Evolutionary conservation across 2,888 invertebrate genomes (phyloP), one percentile per base, ranked within the genome.

Genomic region (Metacarcinus magister): DNA sequence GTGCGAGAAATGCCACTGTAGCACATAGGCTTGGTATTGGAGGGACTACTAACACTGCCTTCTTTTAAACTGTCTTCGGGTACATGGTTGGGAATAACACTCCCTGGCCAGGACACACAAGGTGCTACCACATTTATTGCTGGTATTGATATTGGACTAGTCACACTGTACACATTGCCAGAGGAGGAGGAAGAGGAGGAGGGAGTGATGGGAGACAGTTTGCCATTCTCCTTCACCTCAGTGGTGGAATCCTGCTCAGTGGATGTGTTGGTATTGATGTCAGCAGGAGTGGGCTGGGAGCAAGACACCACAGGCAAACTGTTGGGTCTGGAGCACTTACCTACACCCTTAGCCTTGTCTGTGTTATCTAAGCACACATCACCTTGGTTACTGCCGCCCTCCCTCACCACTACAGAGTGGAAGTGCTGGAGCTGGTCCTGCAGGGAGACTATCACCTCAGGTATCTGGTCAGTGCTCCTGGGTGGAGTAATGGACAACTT

Each of bases 401-500:
- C 48, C 32, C 90, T 90, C 54, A 95, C 19, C 60, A 87, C 92
- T 39, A 96, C 39, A 0, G 54, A 39, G 67, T 95, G 48, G 44
- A 89, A 96, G 46, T n/a, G 95, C 60, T 96, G 96, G 8, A 96
- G 92, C 8, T 92, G 54, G 90, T 96, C 96, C 91, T 96, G 96
- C 43, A 96, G 28, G 28, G 93, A 44, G n/a, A 96, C 54, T 28
- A 96, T 75, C 39, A 82, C 54, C 10, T 28, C 91, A 82, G 96
- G 75, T 43, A 96, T 54, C 43, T 96, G 95, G 48, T 96, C 96
- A 23, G 96, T 96, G 82, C 93, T 96, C 89, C 60, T 96, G 39
- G 96, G 96, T 23, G 96, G 95, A 7, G 90, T 39, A 32, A 96
- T 39, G 48, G 95, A 92, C 16, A 96, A 43, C 54, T 95, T 96